Evolutionary conservation across 2,797 vertebrate species (phyloP).

Genomic region (Neosilurus hyrtlii): DNA sequence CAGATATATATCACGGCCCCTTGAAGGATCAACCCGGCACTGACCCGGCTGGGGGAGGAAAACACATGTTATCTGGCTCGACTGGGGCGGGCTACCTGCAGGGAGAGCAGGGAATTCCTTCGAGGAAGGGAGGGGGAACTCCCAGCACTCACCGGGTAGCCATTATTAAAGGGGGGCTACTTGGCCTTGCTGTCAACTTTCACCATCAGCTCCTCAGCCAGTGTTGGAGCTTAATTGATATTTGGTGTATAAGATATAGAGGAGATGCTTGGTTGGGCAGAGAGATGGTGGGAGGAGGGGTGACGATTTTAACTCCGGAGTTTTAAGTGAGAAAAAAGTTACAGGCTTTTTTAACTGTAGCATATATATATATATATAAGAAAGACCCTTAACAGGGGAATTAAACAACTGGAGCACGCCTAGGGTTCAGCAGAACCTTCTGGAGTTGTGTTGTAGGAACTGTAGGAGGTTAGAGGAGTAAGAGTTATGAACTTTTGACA

Average conservation of each 20-base stretch:
- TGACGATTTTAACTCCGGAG: neutral
- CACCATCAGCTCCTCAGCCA: slow-evolving; percentile 35
- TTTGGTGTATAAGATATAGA: slow-evolving; percentile 45
- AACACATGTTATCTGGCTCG: slow-evolving; percentile 88
- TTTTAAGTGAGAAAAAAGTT: neutral
- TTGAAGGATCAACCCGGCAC: slow-evolving; percentile 78
- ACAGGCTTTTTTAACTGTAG: too few species aligned
- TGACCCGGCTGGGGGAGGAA: slow-evolving; percentile 83
- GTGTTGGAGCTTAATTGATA: slow-evolving; percentile 52
- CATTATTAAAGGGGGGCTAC: slow-evolving; percentile 62
- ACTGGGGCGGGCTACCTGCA: slow-evolving; percentile 82
- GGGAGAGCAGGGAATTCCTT: slow-evolving; percentile 84
- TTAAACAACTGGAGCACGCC: neutral
- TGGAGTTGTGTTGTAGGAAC: slow-evolving; percentile 21
- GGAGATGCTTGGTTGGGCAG: slow-evolving; percentile 2
- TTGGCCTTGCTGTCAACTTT: slow-evolving; percentile 44
- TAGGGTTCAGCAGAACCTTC: slow-evolving; percentile 12
- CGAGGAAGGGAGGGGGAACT: slow-evolving; percentile 64
- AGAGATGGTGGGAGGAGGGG: neutral
- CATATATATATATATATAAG: too few species aligned
- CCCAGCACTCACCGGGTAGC: slow-evolving; percentile 63
- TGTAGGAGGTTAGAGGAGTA: slow-evolving; percentile 36
- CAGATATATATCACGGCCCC: slow-evolving; percentile 71
- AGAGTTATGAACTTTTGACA: slow-evolving; percentile 35
- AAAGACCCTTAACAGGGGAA: too few species aligned